Evolutionary conservation across 1,140 invertebrate genomes (phyloP).

Genomic region (Eriocheir sinensis): DNA sequence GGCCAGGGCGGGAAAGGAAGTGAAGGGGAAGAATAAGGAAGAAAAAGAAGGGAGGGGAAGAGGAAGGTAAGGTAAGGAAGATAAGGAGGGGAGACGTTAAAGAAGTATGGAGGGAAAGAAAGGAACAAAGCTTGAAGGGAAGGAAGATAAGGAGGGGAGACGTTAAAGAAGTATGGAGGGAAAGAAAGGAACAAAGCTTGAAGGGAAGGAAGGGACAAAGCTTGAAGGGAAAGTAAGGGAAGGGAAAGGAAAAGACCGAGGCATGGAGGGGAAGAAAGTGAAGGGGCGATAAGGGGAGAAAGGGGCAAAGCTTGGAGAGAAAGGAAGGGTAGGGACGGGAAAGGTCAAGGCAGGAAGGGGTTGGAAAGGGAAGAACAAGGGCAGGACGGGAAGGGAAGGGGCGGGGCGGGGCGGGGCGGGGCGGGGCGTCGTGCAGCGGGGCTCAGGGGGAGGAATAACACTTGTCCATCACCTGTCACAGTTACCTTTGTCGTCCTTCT

Average conservation of each 20-base stretch:
- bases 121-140: too few relatives aligned
- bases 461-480: neutral
- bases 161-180: too few relatives aligned
- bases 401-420: constrained; percentile 50
- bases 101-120: neutral
- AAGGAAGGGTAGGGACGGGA: too few relatives aligned
- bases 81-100: neutral
- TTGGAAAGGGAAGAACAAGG: too few relatives aligned
- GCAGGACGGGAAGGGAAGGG: too few relatives aligned
- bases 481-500: neutral
- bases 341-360: too few relatives aligned
- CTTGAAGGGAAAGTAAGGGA: too few relatives aligned
- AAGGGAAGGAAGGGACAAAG: too few relatives aligned
- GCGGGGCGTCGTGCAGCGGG: constrained; percentile 6
- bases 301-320: too few relatives aligned
- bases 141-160: too few relatives aligned
- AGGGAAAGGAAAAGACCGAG: neutral
- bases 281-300: neutral
- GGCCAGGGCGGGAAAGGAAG: neutral
- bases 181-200: too few relatives aligned
- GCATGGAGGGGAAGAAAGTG: neutral
- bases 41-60: neutral
- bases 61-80: neutral
- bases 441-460: neutral
- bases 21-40: neutral